phyloP scores from a whole-genome alignment of 2,113 vertebrate genomes.

The Plecturocebus donacophilus region DNA sequence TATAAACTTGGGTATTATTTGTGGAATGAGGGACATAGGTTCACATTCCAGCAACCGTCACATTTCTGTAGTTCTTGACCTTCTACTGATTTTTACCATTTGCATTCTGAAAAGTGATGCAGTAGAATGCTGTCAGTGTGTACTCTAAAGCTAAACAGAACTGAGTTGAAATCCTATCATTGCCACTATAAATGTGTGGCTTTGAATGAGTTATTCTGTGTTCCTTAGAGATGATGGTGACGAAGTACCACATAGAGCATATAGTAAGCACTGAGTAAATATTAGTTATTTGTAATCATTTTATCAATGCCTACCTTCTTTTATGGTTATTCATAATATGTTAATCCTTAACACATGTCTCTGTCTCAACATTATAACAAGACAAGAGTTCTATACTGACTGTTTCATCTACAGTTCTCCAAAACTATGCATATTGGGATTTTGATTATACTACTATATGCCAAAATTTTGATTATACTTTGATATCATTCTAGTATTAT shows the following conservation, averaged over 20 bases:
- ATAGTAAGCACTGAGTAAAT: background rate
- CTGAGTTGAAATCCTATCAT: background rate
- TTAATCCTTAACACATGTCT: background rate
- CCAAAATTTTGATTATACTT: background rate
- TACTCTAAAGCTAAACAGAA: background rate
- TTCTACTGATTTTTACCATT: background rate
- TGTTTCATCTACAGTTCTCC: background rate
- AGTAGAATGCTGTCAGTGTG: background rate
- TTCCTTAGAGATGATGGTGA: background rate
- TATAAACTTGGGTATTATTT: background rate
- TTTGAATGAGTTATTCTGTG: background rate
- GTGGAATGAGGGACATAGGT: background rate
- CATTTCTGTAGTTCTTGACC: background rate
- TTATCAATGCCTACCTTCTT: background rate
- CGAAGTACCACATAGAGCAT: background rate
- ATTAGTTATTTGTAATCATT: background rate
- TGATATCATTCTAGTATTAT: background rate
- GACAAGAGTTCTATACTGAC: background rate
- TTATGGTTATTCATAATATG: background rate
- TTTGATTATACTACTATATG: background rate
- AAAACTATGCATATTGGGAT: background rate
- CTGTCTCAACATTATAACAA: background rate
- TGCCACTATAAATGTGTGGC: background rate
- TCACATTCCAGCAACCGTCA: background rate
- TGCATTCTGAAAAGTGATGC: background rate